Conservation (phyloP, 1,140 invertebrate species). For the Conus ventricosus region DNA sequence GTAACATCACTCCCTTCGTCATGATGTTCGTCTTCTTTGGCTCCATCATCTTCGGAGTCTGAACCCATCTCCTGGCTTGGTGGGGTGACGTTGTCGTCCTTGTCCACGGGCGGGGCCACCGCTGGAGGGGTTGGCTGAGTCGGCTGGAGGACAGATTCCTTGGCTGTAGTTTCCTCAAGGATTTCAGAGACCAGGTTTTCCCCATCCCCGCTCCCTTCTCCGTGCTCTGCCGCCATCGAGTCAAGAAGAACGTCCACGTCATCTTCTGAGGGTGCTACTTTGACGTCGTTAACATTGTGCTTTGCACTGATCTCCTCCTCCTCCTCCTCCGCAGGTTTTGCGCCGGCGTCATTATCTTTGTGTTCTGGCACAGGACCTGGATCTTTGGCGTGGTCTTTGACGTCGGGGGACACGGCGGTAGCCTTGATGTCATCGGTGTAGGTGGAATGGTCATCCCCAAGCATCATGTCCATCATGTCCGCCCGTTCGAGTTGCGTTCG, state of each 20-base stretch:
- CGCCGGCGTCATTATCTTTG: neutral
- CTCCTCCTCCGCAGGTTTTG: neutral
- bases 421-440: neutral
- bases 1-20: neutral
- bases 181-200: neutral
- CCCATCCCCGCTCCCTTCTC: neutral
- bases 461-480: neutral
- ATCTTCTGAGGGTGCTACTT: neutral
- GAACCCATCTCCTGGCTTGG: neutral
- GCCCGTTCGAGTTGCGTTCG: too few species aligned
- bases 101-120: too few species aligned
- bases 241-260: slow-evolving; percentile 5
- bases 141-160: neutral
- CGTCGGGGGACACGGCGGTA: neutral
- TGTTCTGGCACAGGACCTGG: neutral
- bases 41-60: neutral
- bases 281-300: neutral
- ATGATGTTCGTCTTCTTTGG: neutral
- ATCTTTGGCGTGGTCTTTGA: neutral
- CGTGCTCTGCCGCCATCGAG: neutral
- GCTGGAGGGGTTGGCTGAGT: neutral
- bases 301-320: neutral
- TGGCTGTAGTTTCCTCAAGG: neutral
- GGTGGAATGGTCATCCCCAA: neutral
- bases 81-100: neutral